Percentiles rank a stretch among this genome's conserved stretches.
phyloP scores from a whole-genome alignment of 2,888 invertebrate genomes.

The Diachrysia chrysitis region DNA sequence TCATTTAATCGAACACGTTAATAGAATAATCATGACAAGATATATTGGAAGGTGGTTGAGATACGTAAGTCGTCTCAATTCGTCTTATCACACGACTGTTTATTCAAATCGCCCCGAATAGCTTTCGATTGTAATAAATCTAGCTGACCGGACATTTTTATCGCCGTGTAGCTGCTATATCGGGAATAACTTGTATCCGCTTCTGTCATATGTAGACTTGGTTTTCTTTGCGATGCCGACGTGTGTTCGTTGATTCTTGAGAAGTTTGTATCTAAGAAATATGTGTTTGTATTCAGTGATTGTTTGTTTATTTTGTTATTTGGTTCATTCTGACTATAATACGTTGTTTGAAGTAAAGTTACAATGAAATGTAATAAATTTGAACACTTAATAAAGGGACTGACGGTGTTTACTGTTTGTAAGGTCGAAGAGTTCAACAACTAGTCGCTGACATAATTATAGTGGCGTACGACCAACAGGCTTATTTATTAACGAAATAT shows the following conservation, averaged over 20 bases:
- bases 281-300: slow-evolving; percentile 9
- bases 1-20: slow-evolving; percentile 73
- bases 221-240: slow-evolving; percentile 55
- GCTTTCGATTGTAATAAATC: slow-evolving; percentile 82
- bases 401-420: slow-evolving; percentile 46
- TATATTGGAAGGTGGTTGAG: slow-evolving; percentile 60
- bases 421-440: slow-evolving; percentile 51
- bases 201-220: slow-evolving; percentile 54
- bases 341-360: slow-evolving; percentile 4
- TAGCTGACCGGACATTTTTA: slow-evolving; percentile 78
- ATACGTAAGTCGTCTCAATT: slow-evolving; percentile 65
- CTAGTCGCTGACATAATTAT: slow-evolving; percentile 36
- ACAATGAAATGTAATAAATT: slow-evolving; percentile 45
- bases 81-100: slow-evolving; percentile 75
- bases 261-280: slow-evolving; percentile 11
- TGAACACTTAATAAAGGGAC: slow-evolving; percentile 47
- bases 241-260: slow-evolving; percentile 19
- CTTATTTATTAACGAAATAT: slow-evolving; percentile 34
- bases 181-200: slow-evolving; percentile 66
- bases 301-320: slow-evolving; percentile 24
- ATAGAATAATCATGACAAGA: slow-evolving; percentile 74
- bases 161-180: slow-evolving; percentile 66
- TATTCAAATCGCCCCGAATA: slow-evolving; percentile 80
- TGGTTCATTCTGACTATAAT: not conserved
- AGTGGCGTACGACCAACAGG: slow-evolving; percentile 35